Percentiles rank a stretch among this genome's conserved stretches.
Evolutionary conservation across 2,797 vertebrate genomes (phyloP).

Genomic region (Leucoraja ocellata): DNA sequence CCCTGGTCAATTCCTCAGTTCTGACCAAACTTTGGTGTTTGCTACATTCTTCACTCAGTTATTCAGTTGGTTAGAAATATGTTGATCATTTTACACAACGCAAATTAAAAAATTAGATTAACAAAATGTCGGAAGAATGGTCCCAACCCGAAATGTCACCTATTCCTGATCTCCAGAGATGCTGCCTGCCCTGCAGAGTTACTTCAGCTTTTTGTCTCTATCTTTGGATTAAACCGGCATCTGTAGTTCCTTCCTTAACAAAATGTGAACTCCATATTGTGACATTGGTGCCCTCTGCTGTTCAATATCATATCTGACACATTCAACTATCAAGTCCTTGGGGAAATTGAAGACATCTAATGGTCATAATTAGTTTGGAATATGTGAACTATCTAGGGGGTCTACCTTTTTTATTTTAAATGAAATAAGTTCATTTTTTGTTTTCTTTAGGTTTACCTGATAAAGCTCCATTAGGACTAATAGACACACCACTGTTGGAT

Average conservation of each 20-base stretch:
- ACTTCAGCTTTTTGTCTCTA: too few species aligned
- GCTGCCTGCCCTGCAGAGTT: too few species aligned
- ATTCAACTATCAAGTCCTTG: background rate
- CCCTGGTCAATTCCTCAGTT: background rate
- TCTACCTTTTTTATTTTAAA: background rate
- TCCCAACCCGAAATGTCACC: too few species aligned
- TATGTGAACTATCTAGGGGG: background rate
- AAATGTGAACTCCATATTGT: background rate
- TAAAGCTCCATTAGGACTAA: conserved; percentile 55
- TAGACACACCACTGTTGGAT: conserved; percentile 55
- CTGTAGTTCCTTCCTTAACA: background rate
- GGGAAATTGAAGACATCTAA: background rate
- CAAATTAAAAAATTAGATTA: background rate
- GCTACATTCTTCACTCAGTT: background rate
- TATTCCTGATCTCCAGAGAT: too few species aligned
- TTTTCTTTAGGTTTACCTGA: conserved; percentile 51
- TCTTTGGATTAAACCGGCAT: too few species aligned
- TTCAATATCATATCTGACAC: background rate
- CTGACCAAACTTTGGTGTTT: background rate
- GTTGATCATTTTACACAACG: background rate
- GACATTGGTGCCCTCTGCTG: background rate
- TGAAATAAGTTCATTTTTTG: background rate
- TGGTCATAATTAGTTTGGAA: background rate
- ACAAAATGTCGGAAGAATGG: background rate
- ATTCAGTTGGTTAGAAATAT: background rate